Percentiles rank a stretch among this genome's conserved stretches.
Conservation (phyloP, 2,888 invertebrate genomes). For the Creontiades dilutus region DNA sequence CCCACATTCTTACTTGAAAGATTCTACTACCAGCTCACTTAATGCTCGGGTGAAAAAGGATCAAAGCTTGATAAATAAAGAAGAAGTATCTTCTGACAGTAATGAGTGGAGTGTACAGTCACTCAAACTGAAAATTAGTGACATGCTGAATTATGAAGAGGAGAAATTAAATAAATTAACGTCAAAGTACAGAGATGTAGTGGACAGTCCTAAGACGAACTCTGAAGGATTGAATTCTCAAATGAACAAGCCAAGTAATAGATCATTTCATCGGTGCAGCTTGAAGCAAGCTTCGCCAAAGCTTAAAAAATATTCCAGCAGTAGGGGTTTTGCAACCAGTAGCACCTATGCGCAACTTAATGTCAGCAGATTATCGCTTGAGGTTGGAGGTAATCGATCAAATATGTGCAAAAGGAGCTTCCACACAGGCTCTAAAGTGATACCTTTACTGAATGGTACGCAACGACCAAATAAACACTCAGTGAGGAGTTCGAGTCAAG, state of each 20-base stretch:
- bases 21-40: background rate
- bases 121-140: constrained; percentile 1
- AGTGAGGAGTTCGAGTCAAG: background rate
- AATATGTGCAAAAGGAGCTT: background rate
- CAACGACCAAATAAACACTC: background rate
- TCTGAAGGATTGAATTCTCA: background rate
- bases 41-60: background rate
- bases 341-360: background rate
- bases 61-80: background rate
- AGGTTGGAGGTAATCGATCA: background rate
- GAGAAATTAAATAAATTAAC: background rate
- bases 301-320: background rate
- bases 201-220: background rate
- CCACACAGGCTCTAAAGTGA: background rate
- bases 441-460: background rate
- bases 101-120: constrained; percentile 24
- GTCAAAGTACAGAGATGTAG: background rate
- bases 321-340: background rate
- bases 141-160: background rate
- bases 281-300: background rate
- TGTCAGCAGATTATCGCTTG: background rate
- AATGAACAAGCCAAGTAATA: background rate
- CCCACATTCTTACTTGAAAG: background rate
- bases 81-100: background rate
- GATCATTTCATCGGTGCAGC: constrained; percentile 11